Evolutionary conservation across 2,888 invertebrate genomes (phyloP).

Genomic region (Philonicus albiceps): DNA sequence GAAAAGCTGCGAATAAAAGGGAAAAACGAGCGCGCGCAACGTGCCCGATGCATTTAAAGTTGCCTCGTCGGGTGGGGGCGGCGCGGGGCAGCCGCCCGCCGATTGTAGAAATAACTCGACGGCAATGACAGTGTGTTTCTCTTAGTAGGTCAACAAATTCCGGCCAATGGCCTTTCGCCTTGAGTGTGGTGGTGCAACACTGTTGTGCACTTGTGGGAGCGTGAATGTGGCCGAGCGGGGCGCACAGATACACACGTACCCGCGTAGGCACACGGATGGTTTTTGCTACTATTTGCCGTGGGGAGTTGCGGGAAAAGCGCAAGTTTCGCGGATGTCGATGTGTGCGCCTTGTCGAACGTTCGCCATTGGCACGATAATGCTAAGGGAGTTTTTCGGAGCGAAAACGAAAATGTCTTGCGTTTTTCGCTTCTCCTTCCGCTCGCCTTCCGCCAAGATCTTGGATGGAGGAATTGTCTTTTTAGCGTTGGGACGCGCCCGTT

Average conservation of each 20-base stretch:
- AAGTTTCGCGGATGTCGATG: not conserved
- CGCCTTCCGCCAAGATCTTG: not conserved
- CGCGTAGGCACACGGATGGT: not conserved
- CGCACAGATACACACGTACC: not conserved
- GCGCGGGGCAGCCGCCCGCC: not conserved
- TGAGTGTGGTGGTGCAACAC: slow-evolving; percentile 57
- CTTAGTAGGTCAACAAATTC: slow-evolving; percentile 65
- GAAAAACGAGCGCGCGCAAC: not conserved
- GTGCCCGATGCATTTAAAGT: not conserved
- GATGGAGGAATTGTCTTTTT: not conserved
- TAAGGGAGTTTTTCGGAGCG: not conserved
- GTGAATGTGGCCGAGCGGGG: not conserved
- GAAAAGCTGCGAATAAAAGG: not conserved
- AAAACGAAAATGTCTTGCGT: not conserved
- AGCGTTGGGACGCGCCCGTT: not conserved
- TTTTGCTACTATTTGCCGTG: not conserved
- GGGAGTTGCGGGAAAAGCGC: not conserved
- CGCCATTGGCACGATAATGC: not conserved
- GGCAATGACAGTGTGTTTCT: slow-evolving; percentile 61
- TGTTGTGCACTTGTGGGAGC: slow-evolving; percentile 2
- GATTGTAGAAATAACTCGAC: slow-evolving; percentile 54
- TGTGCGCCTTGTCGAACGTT: not conserved
- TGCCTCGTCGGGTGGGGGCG: not conserved
- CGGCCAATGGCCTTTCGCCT: slow-evolving; percentile 65
- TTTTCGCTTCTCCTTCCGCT: not conserved